Percentiles rank a stretch among this genome's conserved stretches.
These are phyloP conservation scores for Propithecus deckenii DNA, from an alignment of 2,797 vertebrate genomes.

Conservation along the genomic window DNA sequence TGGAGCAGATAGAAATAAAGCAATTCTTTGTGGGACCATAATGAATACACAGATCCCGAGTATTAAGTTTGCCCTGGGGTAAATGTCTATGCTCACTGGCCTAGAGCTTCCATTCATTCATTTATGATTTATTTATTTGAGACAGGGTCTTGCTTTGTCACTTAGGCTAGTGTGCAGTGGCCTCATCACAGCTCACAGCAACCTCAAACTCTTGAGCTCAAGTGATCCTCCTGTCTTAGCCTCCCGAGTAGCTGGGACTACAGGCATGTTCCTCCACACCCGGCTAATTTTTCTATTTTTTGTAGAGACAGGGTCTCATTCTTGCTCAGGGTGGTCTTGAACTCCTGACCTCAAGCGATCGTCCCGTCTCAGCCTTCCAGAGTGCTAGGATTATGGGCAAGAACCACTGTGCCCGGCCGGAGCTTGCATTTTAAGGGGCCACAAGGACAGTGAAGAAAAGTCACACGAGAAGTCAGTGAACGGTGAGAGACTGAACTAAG, in stretches of 20 bases:
- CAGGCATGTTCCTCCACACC: fast-evolving
- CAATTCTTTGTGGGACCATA: not conserved
- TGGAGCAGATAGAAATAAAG: not conserved
- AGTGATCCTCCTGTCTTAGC: too few species aligned
- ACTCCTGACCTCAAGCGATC: too few species aligned
- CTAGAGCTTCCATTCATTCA: not conserved
- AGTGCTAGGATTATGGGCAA: not conserved
- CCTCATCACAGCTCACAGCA: not conserved
- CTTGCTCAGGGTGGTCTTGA: not conserved
- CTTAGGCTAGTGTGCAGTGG: not conserved
- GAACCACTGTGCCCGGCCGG: fast-evolving
- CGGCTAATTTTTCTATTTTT: not conserved
- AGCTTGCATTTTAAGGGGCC: not conserved
- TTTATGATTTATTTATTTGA: not conserved
- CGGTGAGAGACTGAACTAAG: too few species aligned
- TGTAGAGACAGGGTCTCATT: not conserved
- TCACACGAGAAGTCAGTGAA: not conserved
- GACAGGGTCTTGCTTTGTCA: not conserved
- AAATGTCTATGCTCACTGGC: not conserved
- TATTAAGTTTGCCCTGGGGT: not conserved
- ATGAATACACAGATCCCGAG: not conserved
- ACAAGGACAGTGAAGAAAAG: not conserved
- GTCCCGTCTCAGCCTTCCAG: too few species aligned
- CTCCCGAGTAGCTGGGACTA: not conserved
- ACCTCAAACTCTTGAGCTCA: too few species aligned